Percentiles rank a stretch among this genome's conserved stretches.
Conservation (phyloP, 2,113 vertebrate genomes). For the Helogale parvula region DNA sequence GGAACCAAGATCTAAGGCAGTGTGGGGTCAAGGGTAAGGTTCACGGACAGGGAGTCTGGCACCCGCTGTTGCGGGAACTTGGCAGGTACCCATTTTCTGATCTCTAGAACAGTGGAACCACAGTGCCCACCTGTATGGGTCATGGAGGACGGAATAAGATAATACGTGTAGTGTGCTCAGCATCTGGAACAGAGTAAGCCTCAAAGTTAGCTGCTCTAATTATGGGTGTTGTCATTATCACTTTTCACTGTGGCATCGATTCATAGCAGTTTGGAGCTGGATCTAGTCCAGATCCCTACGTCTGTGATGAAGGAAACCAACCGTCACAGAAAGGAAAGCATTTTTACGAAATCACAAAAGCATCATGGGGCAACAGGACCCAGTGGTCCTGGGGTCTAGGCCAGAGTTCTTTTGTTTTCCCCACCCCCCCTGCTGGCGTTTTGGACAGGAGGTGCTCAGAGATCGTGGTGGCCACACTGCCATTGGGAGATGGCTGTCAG, state of each 20-base stretch:
- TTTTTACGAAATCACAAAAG: background rate
- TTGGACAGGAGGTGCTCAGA: background rate
- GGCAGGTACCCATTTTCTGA: background rate
- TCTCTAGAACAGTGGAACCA: background rate
- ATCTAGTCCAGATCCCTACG: background rate
- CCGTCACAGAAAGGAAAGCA: background rate
- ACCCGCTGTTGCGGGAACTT: background rate
- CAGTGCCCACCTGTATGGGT: background rate
- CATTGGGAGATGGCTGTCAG: accelerated
- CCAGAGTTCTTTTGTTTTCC: background rate
- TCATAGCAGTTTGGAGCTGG: background rate
- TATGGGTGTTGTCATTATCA: background rate
- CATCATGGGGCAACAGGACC: background rate
- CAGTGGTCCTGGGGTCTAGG: accelerated
- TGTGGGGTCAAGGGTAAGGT: background rate
- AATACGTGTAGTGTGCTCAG: accelerated
- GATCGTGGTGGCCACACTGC: background rate
- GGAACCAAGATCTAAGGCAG: background rate
- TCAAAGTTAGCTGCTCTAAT: background rate
- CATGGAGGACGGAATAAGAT: accelerated
- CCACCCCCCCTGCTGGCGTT: background rate
- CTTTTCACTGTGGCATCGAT: background rate
- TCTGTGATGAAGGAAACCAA: background rate
- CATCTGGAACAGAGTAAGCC: background rate
- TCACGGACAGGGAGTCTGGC: accelerated